A percentile compares a stretch with the other conserved stretches of the same genome.
phyloP scores from a whole-genome alignment of 2,113 vertebrate species.

The Pimephales promelas region DNA sequence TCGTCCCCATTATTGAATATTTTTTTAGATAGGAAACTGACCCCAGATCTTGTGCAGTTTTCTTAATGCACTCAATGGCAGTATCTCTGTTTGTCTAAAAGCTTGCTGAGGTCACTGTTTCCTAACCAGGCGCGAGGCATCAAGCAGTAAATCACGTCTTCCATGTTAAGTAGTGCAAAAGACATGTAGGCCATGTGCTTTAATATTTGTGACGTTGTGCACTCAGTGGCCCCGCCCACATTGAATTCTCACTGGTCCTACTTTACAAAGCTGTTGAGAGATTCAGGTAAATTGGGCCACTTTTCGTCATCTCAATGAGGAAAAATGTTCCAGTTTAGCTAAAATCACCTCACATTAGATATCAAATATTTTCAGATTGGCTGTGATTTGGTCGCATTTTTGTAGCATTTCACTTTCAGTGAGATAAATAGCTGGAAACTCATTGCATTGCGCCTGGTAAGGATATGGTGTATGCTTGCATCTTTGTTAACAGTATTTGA shows the following conservation, averaged over 20 bases:
- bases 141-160: neutral
- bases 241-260: neutral
- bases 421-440: neutral
- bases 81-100: conserved; percentile 2
- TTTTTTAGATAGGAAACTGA: conserved; percentile 42
- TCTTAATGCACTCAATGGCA: neutral
- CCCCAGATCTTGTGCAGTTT: conserved; percentile 34
- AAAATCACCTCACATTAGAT: neutral
- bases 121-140: neutral
- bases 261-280: neutral
- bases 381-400: neutral
- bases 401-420: neutral
- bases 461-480: neutral
- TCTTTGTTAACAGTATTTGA: conserved; percentile 31
- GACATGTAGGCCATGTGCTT: neutral
- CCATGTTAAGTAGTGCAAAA: neutral
- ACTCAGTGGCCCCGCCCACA: neutral
- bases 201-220: neutral
- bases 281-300: neutral
- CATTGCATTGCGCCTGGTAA: neutral
- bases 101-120: conserved; percentile 19
- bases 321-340: neutral
- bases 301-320: neutral
- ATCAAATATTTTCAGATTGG: neutral
- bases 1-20: conserved; percentile 25